phyloP scores from a whole-genome alignment of 2,888 invertebrate species.

The Hydroisotoma schaefferi region DNA sequence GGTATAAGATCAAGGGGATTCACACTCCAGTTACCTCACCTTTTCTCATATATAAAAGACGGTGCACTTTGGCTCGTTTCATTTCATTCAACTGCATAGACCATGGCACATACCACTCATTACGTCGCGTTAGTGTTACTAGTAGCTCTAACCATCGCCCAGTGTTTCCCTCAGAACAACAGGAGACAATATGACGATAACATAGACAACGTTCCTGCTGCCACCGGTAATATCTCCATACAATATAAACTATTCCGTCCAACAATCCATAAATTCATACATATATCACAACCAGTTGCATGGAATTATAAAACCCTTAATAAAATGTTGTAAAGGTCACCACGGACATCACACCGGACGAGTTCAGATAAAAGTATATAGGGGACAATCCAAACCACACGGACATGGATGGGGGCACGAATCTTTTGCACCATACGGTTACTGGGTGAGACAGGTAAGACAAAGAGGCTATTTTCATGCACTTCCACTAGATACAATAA shows the following conservation, averaged over 20 bases:
- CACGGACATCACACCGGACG: constrained; percentile 58
- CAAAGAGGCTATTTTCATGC: not conserved
- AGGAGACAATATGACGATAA: constrained; percentile 8
- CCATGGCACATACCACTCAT: constrained; percentile 4
- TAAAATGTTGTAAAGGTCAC: constrained; percentile 12
- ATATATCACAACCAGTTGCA: no score
- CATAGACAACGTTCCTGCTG: constrained; percentile 8
- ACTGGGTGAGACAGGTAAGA: constrained; percentile 56
- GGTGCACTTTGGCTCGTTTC: constrained; percentile 1
- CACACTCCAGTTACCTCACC: constrained; percentile 13
- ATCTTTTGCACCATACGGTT: constrained; percentile 68
- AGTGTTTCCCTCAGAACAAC: not conserved
- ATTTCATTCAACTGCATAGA: constrained; percentile 6
- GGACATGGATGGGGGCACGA: constrained; percentile 60
- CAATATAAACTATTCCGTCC: no score
- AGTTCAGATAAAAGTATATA: constrained; percentile 70
- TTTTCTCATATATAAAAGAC: constrained; percentile 10
- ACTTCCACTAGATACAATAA: not conserved
- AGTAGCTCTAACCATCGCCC: constrained; percentile 4
- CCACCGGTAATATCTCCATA: constrained; percentile 5
- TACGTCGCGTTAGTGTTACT: not conserved
- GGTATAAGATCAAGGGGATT: constrained; percentile 13
- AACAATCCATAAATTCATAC: no score
- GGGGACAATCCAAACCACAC: constrained; percentile 61
- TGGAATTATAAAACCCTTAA: not conserved